Evolutionary conservation across 2,113 vertebrate species (phyloP).

Genomic region (Mustelus asterias): DNA sequence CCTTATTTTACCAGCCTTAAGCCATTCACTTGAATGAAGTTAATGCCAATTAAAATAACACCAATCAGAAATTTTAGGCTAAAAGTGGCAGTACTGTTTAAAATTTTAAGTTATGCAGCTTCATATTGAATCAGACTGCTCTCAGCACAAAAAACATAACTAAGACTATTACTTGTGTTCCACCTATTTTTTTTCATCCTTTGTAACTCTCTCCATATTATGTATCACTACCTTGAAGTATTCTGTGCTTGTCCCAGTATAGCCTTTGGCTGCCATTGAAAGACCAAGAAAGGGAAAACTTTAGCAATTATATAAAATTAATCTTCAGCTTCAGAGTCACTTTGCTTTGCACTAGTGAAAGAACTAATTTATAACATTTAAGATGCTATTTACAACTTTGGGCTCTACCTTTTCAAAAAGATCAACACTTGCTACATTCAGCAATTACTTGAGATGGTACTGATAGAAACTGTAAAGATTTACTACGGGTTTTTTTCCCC

Average conservation of each 20-base stretch:
- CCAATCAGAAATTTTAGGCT: not conserved
- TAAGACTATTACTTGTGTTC: not conserved
- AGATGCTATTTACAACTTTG: not conserved
- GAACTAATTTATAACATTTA: not conserved
- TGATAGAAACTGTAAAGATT: not conserved
- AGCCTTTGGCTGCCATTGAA: not conserved
- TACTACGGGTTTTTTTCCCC: not conserved
- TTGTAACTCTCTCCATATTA: not conserved
- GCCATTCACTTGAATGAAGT: not conserved
- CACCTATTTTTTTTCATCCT: not conserved
- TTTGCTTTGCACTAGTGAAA: not conserved
- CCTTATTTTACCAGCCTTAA: not conserved
- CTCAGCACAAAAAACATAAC: not conserved
- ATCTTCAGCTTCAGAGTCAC: not conserved
- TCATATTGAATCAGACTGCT: not conserved
- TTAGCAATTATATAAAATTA: not conserved
- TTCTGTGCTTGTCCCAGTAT: not conserved
- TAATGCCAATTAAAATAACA: not conserved
- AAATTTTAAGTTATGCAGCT: not conserved
- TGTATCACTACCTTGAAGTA: not conserved
- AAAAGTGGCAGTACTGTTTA: not conserved
- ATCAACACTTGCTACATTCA: not conserved
- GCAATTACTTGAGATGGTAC: not conserved
- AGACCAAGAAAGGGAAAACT: not conserved
- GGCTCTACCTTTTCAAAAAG: not conserved